Evolutionary conservation across 2,888 invertebrate species (phyloP), one percentile per base, ranked within the genome.

Genomic region (Xestia rhomboidea): DNA sequence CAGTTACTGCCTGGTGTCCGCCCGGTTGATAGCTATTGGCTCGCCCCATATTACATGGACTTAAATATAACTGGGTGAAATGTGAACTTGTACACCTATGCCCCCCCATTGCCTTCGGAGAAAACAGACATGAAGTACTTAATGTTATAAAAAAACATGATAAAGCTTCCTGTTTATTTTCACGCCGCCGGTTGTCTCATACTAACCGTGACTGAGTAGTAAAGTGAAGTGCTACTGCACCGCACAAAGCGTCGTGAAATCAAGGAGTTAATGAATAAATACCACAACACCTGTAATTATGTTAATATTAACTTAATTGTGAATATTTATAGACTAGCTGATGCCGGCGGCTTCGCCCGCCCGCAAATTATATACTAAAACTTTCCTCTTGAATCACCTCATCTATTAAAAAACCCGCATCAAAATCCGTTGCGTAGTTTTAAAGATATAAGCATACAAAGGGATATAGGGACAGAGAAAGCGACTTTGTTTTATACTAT

Each of bases 151-250:
- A 10, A 63, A 13, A 38, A 15, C 1, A 34, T n/a, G 30, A 4
- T 13, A 46, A 54, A 44, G 27, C 7, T 30, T 8, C 27, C 24
- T 44, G 24, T 24, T 60, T 44, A 62, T 51, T 62, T 62, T 41
- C 34, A 41, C 11, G 54, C 30, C 34, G 10, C 30, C 34, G 10
- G 46, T 75, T 81, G 68, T 34, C 54, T 18, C n/a, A 1, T 60
- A 51, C 13, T 34, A 34, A 57, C 54, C 46, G 49, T 57, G 38
- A 21, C 57, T 64, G 54, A 63, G 34, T 68, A 64, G 49, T 76
- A 57, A 76, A n/a, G 82, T 44, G 64, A 64, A 82, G 82, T 57
- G 79, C 76, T 34, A 15, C 57, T 64, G 57, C 67, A 66, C 41
- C 57, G 49, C 78, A 41, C 44, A 67, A 60, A 69, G n/a, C 57